Percentiles rank a stretch among this genome's conserved stretches.
Conservation (phyloP, 2,888 invertebrate genomes). For the Cryptops parisi region DNA sequence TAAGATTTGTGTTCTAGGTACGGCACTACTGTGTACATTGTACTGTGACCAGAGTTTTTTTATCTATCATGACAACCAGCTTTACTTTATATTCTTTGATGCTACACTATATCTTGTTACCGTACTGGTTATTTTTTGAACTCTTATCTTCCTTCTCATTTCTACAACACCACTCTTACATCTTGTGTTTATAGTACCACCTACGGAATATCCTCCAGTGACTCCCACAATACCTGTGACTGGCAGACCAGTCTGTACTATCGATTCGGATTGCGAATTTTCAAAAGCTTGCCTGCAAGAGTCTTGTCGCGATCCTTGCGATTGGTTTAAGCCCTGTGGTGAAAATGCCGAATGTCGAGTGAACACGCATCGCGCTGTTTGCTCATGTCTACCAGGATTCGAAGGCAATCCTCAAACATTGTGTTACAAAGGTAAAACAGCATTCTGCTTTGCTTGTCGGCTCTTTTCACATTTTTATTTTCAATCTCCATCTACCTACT, state of each 20-base stretch:
- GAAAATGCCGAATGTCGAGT: conserved; percentile 65
- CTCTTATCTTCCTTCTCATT: neutral
- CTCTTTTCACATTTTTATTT: too few species aligned
- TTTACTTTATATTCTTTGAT: too few species aligned
- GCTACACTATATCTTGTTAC: too few species aligned
- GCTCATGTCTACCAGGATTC: conserved; percentile 52
- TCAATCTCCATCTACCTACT: too few species aligned
- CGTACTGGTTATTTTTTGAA: too few species aligned
- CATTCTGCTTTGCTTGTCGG: too few species aligned
- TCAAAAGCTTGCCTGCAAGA: conserved; percentile 54
- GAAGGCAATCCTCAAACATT: conserved; percentile 47
- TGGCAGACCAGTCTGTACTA: neutral
- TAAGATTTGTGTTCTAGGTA: too few species aligned
- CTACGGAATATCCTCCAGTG: conserved; percentile 7
- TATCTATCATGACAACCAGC: too few species aligned
- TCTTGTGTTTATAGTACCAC: conserved; percentile 3
- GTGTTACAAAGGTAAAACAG: conserved; percentile 18
- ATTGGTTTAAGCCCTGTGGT: conserved; percentile 52
- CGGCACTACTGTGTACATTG: too few species aligned
- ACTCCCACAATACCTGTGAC: neutral
- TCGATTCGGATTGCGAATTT: conserved; percentile 42
- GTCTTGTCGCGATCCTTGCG: conserved; percentile 45
- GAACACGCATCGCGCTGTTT: conserved; percentile 40
- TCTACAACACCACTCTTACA: neutral
- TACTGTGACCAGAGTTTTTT: too few species aligned